phyloP scores from a whole-genome alignment of 2,797 vertebrate species.

The Iguana delicatissima region DNA sequence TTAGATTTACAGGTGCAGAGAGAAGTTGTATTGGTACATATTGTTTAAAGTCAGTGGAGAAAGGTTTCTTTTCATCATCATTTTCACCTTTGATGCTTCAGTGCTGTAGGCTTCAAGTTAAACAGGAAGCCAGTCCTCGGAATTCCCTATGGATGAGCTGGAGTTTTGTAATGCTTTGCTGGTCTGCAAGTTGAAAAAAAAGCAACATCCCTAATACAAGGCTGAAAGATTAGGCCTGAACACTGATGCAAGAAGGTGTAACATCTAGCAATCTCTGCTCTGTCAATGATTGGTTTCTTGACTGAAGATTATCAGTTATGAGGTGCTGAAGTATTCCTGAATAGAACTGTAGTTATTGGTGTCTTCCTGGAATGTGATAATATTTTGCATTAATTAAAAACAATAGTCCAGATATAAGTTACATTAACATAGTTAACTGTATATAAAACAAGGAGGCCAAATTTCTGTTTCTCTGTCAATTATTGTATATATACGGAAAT shows the following conservation, averaged over 20 bases:
- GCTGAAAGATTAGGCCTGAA: not conserved
- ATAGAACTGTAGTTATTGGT: constrained; percentile 61
- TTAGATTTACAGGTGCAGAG: too few species aligned
- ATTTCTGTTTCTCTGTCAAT: constrained; percentile 54
- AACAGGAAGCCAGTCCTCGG: not conserved
- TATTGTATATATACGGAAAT: constrained; percentile 66
- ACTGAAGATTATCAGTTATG: too few species aligned
- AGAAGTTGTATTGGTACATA: too few species aligned
- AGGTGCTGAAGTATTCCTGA: too few species aligned
- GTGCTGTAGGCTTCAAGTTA: not conserved
- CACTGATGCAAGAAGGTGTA: not conserved
- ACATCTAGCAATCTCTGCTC: not conserved
- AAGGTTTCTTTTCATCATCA: too few species aligned
- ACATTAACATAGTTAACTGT: constrained; percentile 19
- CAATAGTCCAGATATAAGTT: constrained; percentile 30
- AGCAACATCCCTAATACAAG: not conserved
- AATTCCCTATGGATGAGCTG: not conserved
- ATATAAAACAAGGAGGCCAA: constrained; percentile 48
- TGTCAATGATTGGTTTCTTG: too few species aligned
- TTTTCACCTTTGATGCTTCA: too few species aligned
- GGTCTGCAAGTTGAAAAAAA: not conserved
- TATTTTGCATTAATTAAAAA: constrained; percentile 59
- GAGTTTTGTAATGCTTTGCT: not conserved
- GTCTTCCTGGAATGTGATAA: constrained; percentile 49
- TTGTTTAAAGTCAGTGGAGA: too few species aligned